Evolutionary conservation across 2,113 vertebrate species (phyloP).

Genomic region (Albula goreensis): DNA sequence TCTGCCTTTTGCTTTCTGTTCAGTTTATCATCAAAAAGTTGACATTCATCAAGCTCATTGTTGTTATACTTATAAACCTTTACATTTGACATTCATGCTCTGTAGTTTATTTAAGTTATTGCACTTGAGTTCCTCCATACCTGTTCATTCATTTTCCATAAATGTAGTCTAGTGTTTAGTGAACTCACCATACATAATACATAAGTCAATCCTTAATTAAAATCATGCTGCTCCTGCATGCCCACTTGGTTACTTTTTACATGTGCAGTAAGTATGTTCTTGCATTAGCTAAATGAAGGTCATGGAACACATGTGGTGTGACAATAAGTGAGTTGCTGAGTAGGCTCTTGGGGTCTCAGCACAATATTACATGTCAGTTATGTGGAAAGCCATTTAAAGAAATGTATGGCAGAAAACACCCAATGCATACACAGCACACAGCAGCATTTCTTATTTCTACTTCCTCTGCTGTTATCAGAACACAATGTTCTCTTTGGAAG

Average conservation of each 20-base stretch:
- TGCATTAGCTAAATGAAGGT: not conserved
- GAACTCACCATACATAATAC: not conserved
- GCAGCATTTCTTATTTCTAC: not conserved
- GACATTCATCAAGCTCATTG: no score
- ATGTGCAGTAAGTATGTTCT: not conserved
- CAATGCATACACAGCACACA: not conserved
- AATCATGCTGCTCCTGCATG: not conserved
- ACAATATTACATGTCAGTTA: not conserved
- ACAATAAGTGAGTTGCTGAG: not conserved
- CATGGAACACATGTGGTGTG: not conserved
- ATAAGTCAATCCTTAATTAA: not conserved
- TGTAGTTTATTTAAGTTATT: no score
- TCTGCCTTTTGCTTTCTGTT: no score
- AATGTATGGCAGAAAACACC: not conserved
- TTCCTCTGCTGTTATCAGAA: not conserved
- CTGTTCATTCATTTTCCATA: not conserved
- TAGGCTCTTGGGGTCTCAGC: not conserved
- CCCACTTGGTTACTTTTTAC: not conserved
- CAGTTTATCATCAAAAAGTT: no score
- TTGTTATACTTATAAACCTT: no score
- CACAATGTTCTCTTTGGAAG: not conserved
- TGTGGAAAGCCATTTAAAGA: not conserved
- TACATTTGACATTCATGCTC: no score
- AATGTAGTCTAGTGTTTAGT: not conserved
- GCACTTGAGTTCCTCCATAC: not conserved